phyloP scores from a whole-genome alignment of 2,113 vertebrate species.

The Ochotona princeps region DNA sequence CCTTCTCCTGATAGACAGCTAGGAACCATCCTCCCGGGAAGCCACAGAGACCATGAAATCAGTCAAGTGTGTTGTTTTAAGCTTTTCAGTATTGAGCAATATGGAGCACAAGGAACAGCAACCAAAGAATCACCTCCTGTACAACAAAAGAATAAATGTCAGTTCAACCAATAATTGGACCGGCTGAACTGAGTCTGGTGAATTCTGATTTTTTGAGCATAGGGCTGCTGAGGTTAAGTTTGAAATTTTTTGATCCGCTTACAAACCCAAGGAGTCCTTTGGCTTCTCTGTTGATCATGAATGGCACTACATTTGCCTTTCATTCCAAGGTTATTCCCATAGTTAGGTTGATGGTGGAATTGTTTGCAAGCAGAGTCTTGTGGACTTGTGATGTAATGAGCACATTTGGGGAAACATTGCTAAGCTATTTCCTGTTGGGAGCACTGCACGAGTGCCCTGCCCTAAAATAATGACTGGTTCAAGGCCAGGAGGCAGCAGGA shows the following conservation, averaged over 20 bases:
- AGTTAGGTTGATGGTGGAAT: not conserved
- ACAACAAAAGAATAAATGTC: slow-evolving; percentile 16
- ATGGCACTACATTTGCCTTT: not conserved
- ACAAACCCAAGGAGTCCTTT: not conserved
- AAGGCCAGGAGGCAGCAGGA: too few relatives aligned
- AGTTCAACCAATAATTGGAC: not conserved
- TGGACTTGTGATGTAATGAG: not conserved
- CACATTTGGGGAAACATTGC: not conserved
- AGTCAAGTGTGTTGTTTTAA: not conserved
- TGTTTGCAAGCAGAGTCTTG: not conserved
- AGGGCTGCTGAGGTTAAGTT: not conserved
- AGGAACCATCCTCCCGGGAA: not conserved
- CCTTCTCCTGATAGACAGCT: not conserved
- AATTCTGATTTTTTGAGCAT: not conserved
- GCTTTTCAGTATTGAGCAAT: not conserved
- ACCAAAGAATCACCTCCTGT: not conserved
- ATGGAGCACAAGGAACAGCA: not conserved
- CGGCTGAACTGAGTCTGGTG: not conserved
- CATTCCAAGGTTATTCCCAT: not conserved
- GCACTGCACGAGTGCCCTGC: too few relatives aligned
- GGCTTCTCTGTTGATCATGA: not conserved
- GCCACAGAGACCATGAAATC: not conserved
- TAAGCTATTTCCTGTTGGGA: not conserved
- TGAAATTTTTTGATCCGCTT: not conserved
- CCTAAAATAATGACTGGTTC: too few relatives aligned